Base-by-base conservation (phyloP, 2,888 invertebrate genomes). In the Cephus rjabovi region DNA sequence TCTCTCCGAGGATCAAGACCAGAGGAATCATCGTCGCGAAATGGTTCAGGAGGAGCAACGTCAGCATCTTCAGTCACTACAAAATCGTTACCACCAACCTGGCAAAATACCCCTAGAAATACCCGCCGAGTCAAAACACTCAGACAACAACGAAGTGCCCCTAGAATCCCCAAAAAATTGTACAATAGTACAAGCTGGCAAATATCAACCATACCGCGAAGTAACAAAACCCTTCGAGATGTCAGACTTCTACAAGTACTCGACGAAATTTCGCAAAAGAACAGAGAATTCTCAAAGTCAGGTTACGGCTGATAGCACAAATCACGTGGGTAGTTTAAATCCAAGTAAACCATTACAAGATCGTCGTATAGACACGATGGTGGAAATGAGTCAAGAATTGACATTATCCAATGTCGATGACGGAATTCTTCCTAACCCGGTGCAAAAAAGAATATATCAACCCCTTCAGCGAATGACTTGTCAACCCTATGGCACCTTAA, bases 201-300 rank as follows among this genome's bases (percentile, higher is more conserved):
- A 96, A 86, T 97, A 96, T 93, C 97, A 97, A 91, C 97, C 97
- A 0, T 97, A 97, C 89, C 94, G 97, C 87, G 98, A 99, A 92
- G 97, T 97, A 78, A 97, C 97, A 0, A 99, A 99, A 90, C 98
- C 98, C 4, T 99, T 98, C 92, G 98, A 98, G 93, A 98, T 98
- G 97, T 96, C 98, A 0, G 99, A 99, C 92, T 98, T 98, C 92
- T 99, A 98, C 91, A 99, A 98, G 92, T 99, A 99, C 91, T 98
- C 98, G 76, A 98, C 98, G 9, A 98, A 98, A 90, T 97, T 96
- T 91, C 94, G 98, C 81, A 95, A 97, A 84, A 94, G 74, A 35
- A 70, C 77, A 11, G 79, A 79, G 23, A 79, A 74, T 34, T 33
- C 69, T 12, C 75, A 76, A 34, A 56, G 73, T 6, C 78, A 35